Evolutionary conservation across 2,113 vertebrate genomes (phyloP).

Genomic region (Phoenicopterus ruber): DNA sequence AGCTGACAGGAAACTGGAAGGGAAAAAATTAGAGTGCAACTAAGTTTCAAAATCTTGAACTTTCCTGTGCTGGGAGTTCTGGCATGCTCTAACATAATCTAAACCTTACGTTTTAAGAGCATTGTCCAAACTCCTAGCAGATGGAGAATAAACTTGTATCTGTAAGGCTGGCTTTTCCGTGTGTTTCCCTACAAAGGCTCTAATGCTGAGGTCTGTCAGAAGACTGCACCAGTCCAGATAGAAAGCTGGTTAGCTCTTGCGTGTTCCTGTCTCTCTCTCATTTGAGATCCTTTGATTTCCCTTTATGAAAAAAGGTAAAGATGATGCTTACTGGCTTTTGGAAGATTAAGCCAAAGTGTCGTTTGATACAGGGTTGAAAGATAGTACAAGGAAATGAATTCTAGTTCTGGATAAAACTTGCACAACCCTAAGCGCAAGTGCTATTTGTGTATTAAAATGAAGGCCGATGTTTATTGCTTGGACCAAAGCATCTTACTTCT

Average conservation of each 20-base stretch:
- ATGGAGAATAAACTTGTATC: neutral
- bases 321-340: neutral
- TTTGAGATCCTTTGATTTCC: neutral
- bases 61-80: neutral
- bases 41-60: neutral
- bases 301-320: neutral
- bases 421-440: neutral
- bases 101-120: neutral
- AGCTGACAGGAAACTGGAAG: neutral
- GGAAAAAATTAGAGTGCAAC: neutral
- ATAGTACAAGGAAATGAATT: neutral
- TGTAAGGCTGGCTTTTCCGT: rapidly evolving
- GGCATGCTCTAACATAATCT: neutral
- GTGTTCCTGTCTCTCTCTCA: neutral
- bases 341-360: neutral
- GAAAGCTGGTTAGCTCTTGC: neutral
- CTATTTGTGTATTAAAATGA: neutral
- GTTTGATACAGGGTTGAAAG: neutral
- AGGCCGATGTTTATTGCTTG: neutral
- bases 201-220: neutral
- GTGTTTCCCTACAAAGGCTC: neutral
- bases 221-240: neutral
- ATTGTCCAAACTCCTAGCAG: neutral
- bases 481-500: neutral
- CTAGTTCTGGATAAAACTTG: neutral